A percentile compares a stretch with the other conserved stretches of the same genome.
These are phyloP conservation scores for Megathymus violae DNA, from an alignment of 1,140 invertebrate species.

Conservation along the genomic window DNA sequence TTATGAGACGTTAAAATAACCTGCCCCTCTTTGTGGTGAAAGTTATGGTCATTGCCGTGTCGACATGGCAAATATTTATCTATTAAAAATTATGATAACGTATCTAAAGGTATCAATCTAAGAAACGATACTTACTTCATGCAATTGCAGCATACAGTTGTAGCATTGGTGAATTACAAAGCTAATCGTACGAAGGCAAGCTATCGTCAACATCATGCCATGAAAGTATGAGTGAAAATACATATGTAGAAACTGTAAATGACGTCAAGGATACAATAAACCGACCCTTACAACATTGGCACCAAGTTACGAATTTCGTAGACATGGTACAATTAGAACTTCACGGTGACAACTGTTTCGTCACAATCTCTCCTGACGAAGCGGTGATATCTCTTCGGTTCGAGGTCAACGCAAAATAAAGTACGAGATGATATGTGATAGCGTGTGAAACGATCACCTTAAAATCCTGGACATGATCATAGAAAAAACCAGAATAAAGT, in stretches of 20 bases:
- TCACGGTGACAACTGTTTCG: background rate
- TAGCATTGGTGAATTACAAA: too few species aligned
- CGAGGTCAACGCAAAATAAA: background rate
- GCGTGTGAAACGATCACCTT: too few species aligned
- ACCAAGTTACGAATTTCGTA: background rate
- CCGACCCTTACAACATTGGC: background rate
- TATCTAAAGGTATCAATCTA: too few species aligned
- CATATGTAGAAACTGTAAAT: background rate
- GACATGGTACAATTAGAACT: conserved; percentile 4
- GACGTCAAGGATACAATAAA: background rate
- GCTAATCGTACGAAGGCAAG: too few species aligned
- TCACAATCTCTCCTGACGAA: conserved; percentile 11
- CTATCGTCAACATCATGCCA: too few species aligned
- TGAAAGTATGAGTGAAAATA: too few species aligned
- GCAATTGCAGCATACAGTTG: too few species aligned
- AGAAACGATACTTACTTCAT: too few species aligned
- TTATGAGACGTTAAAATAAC: conserved; percentile 28
- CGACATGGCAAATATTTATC: background rate
- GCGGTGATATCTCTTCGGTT: background rate
- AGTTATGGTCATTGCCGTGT: conserved; percentile 17
- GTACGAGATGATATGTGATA: too few species aligned
- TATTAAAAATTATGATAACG: background rate
- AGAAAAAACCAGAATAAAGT: too few species aligned
- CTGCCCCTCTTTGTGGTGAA: conserved; percentile 24
- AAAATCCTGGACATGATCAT: too few species aligned